Evolutionary conservation across 2,113 vertebrate species (phyloP).

Genomic region (Prunella fulvescens): DNA sequence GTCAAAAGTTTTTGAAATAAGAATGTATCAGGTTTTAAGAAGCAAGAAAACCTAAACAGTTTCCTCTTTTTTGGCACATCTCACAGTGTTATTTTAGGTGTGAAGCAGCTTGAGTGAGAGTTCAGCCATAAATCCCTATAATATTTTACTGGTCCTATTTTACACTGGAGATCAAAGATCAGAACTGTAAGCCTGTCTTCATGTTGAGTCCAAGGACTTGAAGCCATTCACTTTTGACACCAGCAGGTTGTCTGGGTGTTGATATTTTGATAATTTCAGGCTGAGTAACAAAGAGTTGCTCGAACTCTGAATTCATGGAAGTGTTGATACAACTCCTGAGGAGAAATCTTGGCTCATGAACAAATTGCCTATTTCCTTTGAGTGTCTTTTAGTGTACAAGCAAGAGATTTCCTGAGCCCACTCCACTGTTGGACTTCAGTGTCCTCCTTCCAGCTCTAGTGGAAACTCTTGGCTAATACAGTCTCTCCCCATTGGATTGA

Average conservation of each 20-base stretch:
- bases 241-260: constrained; percentile 69
- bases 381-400: background rate
- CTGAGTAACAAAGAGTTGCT: constrained; percentile 60
- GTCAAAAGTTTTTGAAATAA: constrained; percentile 48
- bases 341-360: constrained; percentile 51
- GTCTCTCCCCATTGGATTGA: rapidly evolving
- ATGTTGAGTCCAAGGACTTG: constrained; percentile 47
- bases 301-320: constrained; percentile 59
- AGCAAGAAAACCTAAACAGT: constrained; percentile 72
- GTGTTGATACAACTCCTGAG: constrained; percentile 61
- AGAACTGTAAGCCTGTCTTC: constrained; percentile 59
- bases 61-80: constrained; percentile 67
- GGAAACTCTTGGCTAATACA: background rate
- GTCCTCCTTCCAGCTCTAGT: background rate
- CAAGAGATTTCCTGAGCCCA: background rate
- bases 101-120: constrained; percentile 71
- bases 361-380: constrained; percentile 54
- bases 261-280: constrained; percentile 71
- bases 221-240: constrained; percentile 69
- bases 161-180: constrained; percentile 74
- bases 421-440: background rate
- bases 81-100: constrained; percentile 78
- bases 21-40: constrained; percentile 68
- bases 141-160: constrained; percentile 69
- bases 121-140: constrained; percentile 71